Percentiles rank a stretch among this genome's conserved stretches.
These are phyloP conservation scores for Lacerta agilis DNA, from an alignment of 2,797 vertebrate genomes.

Conservation along the genomic window DNA sequence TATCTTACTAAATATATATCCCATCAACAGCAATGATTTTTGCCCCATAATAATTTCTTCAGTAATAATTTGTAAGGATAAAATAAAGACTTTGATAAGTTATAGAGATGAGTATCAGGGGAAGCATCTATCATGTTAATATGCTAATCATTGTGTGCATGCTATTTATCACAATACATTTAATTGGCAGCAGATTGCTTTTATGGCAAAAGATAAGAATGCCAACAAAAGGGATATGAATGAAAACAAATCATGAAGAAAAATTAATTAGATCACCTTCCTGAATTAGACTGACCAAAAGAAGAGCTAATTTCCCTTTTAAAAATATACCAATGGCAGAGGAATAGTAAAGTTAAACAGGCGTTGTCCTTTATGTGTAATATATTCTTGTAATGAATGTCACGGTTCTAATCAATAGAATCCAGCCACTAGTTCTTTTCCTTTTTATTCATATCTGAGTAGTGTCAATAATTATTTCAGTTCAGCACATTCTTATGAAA, in stretches of 20 bases:
- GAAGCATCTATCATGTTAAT: slow-evolving; percentile 13
- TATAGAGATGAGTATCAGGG: not conserved
- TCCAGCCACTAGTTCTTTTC: not conserved
- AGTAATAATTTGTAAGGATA: not conserved
- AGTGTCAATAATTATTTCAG: not conserved
- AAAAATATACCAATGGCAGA: not conserved
- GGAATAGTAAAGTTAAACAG: not conserved
- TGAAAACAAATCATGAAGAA: slow-evolving; percentile 9
- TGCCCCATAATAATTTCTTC: not conserved
- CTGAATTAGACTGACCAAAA: slow-evolving; percentile 1
- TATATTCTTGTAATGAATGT: not conserved
- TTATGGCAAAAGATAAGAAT: not conserved
- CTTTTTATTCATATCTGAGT: not conserved
- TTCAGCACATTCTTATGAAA: not conserved
- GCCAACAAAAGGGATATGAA: slow-evolving; percentile 11
- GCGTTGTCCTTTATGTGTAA: not conserved
- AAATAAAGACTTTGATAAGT: not conserved
- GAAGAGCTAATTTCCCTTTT: slow-evolving; percentile 2
- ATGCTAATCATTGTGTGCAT: slow-evolving; percentile 1
- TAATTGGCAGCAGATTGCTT: slow-evolving; percentile 18
- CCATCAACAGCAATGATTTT: not conserved
- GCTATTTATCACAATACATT: slow-evolving; percentile 17
- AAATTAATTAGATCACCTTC: not conserved
- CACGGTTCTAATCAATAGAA: not conserved
- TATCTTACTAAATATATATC: not conserved